These are phyloP conservation scores for Scatophagus argus DNA, from an alignment of 2,113 vertebrate genomes.

Conservation along the genomic window DNA sequence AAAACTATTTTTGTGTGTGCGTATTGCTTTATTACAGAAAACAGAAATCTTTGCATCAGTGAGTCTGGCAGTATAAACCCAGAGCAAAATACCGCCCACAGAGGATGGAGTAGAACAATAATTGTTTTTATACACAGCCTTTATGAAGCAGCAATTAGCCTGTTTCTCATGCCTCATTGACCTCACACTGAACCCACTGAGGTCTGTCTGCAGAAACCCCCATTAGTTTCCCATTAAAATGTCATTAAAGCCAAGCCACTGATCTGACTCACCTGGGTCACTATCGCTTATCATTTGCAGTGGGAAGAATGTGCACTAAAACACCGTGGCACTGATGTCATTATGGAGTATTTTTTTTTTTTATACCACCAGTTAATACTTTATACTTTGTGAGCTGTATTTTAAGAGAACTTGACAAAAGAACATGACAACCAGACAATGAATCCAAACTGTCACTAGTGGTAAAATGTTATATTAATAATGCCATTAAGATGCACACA, in stretches of 20 bases:
- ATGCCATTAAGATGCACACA: background rate
- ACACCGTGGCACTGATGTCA: background rate
- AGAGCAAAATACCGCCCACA: conserved; percentile 14
- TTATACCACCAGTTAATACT: background rate
- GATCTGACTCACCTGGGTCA: conserved; percentile 64
- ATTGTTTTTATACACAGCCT: conserved; percentile 57
- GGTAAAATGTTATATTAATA: conserved; percentile 6
- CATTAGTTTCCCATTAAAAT: conserved; percentile 70
- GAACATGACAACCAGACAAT: background rate
- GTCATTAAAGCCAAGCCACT: conserved; percentile 57
- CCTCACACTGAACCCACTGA: conserved; percentile 49
- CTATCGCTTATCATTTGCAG: conserved; percentile 45
- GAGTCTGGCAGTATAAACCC: conserved; percentile 17
- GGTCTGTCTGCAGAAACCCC: conserved; percentile 55
- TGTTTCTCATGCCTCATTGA: conserved; percentile 69
- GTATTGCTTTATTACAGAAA: background rate
- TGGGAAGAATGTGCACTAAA: conserved; percentile 18
- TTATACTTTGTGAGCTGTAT: conserved; percentile 1
- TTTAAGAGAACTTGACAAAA: background rate
- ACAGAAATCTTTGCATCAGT: conserved; percentile 20
- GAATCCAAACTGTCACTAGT: background rate
- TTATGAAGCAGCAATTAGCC: conserved; percentile 66
- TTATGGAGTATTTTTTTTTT: background rate
- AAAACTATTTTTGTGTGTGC: background rate
- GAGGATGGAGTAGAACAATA: conserved; percentile 55